phyloP scores from a whole-genome alignment of 30 jellyfish, hydroid and myxozoan species.

The Turritopsis dohrnii region DNA sequence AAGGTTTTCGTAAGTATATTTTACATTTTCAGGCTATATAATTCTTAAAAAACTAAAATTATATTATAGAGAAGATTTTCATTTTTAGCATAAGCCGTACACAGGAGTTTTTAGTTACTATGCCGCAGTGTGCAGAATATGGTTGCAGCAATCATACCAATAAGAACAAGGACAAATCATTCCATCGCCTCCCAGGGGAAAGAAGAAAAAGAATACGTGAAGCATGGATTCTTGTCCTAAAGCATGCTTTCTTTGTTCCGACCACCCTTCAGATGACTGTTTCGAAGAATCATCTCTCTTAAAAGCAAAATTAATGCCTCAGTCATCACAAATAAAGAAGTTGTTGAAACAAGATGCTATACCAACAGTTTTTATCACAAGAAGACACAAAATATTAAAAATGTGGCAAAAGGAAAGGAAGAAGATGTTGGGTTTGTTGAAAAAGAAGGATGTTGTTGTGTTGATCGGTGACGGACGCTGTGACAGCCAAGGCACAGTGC shows the following conservation, averaged over 20 bases:
- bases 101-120: not conserved
- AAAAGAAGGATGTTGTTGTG: not conserved
- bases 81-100: not conserved
- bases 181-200: not conserved
- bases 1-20: too few relatives aligned
- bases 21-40: too few relatives aligned
- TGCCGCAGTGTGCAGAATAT: constrained; percentile 11
- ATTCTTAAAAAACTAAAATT: too few relatives aligned
- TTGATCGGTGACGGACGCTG: not conserved
- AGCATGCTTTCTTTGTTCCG: not conserved
- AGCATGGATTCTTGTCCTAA: not conserved
- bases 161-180: not conserved
- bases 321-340: too few relatives aligned
- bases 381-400: too few relatives aligned
- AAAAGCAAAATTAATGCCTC: not conserved
- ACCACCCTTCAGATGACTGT: not conserved
- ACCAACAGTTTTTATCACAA: too few relatives aligned
- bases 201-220: not conserved
- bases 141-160: not conserved
- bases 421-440: not conserved
- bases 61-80: too few relatives aligned
- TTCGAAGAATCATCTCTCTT: not conserved
- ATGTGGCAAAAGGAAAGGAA: not conserved
- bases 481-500: not conserved
- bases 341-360: too few relatives aligned